Base-by-base conservation (phyloP, 2,113 vertebrate genomes). In the Propithecus coquereli region DNA sequence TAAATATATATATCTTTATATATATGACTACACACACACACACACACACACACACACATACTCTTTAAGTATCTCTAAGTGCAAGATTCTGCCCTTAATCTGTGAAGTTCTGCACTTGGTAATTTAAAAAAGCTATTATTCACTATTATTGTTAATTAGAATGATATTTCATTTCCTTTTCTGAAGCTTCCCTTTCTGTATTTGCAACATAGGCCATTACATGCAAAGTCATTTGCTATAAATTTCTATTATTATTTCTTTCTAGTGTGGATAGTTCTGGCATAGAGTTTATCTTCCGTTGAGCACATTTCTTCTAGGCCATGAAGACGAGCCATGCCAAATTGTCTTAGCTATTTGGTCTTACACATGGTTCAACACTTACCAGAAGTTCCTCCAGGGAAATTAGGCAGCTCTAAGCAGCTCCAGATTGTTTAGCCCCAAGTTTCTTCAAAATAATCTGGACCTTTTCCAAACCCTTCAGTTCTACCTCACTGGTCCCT, bases 271-370 rank as follows among this genome's bases (percentile, higher is more conserved):
- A 77, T 43, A 11, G 16, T 70, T 68, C 52, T 95, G 87, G 94
- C 90, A 95, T 37, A 59, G 84, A 96, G 87, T 95, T 97, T 95
- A 94, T 90, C 93, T 97, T 57, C 65, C 17, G 23, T 80, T 90
- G 82, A 96, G 91, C 87, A 94, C 71, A 94, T 90, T 96, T 95
- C 40, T 87, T 90, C 37, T 61, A 87, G 80, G 59, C 52, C 77
- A 45, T 34, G 13, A 86, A 47, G n/a, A 80, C 34, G 25, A 90
- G 74, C 79, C 65, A 32, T 74, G 96, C 90, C 91, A 96, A 94
- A 94, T 37, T 94, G 65, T 70, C 61, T 87, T 57, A 90, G 88
- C 77, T 94, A 30, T 89, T 96, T 91, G 83, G 93, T 96, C n/a
- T 96, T 77, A 52, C 37, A 61, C 40, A 47, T 47, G 20, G 66